Conservation (phyloP, 2,797 vertebrate species). For the Acanthurus lineatus region DNA sequence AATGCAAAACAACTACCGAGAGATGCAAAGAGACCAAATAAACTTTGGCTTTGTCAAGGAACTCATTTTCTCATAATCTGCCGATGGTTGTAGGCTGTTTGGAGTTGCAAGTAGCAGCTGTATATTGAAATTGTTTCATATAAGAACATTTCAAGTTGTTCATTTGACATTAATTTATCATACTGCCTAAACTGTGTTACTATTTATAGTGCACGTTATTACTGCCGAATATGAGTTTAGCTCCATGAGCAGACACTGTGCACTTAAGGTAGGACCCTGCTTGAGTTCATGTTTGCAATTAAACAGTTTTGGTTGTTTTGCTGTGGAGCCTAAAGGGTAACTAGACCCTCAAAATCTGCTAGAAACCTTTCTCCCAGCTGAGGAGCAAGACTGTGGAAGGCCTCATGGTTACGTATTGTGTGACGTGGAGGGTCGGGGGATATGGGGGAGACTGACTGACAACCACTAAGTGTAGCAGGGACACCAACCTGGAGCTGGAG, state of each 20-base stretch:
- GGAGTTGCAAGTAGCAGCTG: neutral
- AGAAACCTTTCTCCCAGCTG: neutral
- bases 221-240: neutral
- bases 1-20: too few relatives aligned
- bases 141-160: neutral
- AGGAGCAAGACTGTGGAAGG: neutral
- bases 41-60: neutral
- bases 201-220: neutral
- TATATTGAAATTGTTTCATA: neutral
- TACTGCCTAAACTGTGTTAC: neutral
- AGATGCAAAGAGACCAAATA: too few relatives aligned
- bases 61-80: neutral
- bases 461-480: neutral
- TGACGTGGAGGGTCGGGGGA: neutral
- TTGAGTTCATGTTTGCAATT: neutral
- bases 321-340: conserved; percentile 2
- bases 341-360: neutral
- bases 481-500: neutral
- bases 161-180: conserved; percentile 1
- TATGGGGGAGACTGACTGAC: neutral
- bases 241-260: neutral
- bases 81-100: neutral
- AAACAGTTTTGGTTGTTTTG: neutral
- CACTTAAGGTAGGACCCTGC: neutral
- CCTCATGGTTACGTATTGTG: neutral